Base-by-base conservation (phyloP, 2,888 invertebrate genomes). In the Heliconius sara region DNA sequence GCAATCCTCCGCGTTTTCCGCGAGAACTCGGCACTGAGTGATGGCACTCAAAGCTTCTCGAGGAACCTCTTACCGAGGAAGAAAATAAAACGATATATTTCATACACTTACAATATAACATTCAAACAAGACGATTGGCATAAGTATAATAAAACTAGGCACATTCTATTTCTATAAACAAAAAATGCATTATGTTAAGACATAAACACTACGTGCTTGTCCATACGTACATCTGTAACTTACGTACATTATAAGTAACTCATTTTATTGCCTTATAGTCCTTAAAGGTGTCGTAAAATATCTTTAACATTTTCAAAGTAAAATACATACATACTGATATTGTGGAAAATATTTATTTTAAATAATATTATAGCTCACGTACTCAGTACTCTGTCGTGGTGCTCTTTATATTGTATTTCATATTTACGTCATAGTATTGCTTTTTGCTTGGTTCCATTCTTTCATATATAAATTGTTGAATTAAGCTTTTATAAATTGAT, bases 231-330 rank as follows among this genome's bases (percentile, higher is more conserved):
- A 60, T 63, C 70, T 70, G 71, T 34, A 74, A 22, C 68, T 81
- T 82, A 78, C 79, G 76, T 81, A 43, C 52, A 19, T 9, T 57
- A 47, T 27, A n/a, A 67, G 79, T 81, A 80, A 77, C 74, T 68
- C 43, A 43, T 78, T 82, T 83, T 83, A 83, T 80, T 82, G 43
- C 80, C 47, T 70, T 57, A 57, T 76, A 65, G 79, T 77, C 74
- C 81, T 83, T 76, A 82, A 79, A 79, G 78, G 60, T 13, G 76
- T 68, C 80, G 73, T 81, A 83, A 83, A 83, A 70, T 79, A 76
- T 30, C 75, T 79, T 79, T 77, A 77, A 77, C 73, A 39, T 60
- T 66, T 60, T 71, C 74, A 65, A 79, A 79, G 72, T 57, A 68
- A 81, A 75, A 74, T 79, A 81, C 79, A 78, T 30, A 63, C 19